A percentile compares a stretch with the other conserved stretches of the same genome.
Evolutionary conservation across 2,113 vertebrate genomes (phyloP).

Genomic region (Riparia riparia): DNA sequence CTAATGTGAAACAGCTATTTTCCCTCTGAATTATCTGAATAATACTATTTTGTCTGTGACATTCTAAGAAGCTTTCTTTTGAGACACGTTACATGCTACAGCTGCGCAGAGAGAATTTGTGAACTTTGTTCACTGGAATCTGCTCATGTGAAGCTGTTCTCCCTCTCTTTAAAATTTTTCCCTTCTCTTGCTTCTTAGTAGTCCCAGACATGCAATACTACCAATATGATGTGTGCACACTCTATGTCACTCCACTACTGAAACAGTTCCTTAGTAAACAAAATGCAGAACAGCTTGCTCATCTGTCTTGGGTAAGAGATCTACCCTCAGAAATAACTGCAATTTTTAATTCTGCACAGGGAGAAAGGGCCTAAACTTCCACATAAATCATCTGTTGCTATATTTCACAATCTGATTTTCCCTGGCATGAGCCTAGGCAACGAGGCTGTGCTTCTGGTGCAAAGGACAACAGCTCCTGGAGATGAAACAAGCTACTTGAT

Average conservation of each 20-base stretch:
- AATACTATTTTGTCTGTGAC: background rate
- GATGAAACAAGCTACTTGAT: background rate
- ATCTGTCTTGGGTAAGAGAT: background rate
- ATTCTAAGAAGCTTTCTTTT: conserved; percentile 25
- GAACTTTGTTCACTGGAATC: background rate
- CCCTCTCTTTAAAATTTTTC: background rate
- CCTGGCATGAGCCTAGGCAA: background rate
- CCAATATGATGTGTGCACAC: background rate
- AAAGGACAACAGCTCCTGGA: background rate
- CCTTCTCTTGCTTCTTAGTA: background rate
- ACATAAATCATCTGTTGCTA: background rate
- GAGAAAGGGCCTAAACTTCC: background rate
- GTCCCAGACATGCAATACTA: background rate
- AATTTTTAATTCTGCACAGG: background rate
- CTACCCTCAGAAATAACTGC: background rate
- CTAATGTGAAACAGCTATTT: conserved; percentile 1
- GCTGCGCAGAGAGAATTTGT: background rate
- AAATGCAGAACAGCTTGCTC: background rate
- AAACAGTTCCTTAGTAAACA: background rate
- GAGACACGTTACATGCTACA: background rate
- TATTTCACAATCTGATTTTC: background rate
- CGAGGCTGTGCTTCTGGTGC: background rate
- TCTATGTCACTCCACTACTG: background rate
- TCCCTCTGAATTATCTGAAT: background rate
- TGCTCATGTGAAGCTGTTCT: background rate